Conservation (phyloP, 1,140 invertebrate genomes). For the Bombus sylvicola region DNA sequence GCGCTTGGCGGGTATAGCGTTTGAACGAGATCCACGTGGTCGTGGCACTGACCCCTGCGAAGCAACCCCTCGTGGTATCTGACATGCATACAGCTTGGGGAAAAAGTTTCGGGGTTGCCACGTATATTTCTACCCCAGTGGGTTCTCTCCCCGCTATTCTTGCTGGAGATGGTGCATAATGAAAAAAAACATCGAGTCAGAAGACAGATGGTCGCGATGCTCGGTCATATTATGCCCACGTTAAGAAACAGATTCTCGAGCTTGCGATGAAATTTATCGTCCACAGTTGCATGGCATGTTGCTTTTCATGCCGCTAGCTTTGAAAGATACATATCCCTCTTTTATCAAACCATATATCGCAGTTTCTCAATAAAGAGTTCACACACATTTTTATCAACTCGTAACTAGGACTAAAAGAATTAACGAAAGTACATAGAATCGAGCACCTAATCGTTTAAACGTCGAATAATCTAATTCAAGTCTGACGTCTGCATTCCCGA, state of each 20-base stretch:
- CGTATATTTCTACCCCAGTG: slow-evolving; percentile 47
- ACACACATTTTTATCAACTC: neutral
- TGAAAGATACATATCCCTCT: neutral
- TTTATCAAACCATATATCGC: neutral
- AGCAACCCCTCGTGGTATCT: slow-evolving; percentile 47
- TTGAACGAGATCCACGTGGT: slow-evolving; percentile 50
- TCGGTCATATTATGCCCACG: slow-evolving; percentile 14
- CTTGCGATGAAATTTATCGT: slow-evolving; percentile 22
- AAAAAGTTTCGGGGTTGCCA: slow-evolving; percentile 62
- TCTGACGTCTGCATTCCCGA: neutral
- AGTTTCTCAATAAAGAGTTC: neutral
- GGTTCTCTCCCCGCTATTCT: slow-evolving; percentile 55
- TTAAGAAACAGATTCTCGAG: slow-evolving; percentile 48
- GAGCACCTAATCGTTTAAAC: neutral
- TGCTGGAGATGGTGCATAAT: slow-evolving; percentile 45
- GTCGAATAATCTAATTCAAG: neutral
- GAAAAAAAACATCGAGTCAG: slow-evolving; percentile 48
- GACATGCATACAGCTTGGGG: slow-evolving; percentile 48
- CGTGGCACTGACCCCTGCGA: slow-evolving; percentile 65
- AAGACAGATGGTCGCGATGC: slow-evolving; percentile 60
- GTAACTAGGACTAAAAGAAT: neutral
- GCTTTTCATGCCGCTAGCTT: neutral
- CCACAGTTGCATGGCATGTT: neutral
- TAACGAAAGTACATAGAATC: neutral
- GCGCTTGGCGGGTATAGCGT: slow-evolving; percentile 37